phyloP scores from a whole-genome alignment of 2,888 invertebrate genomes.

The Perdita meconis region DNA sequence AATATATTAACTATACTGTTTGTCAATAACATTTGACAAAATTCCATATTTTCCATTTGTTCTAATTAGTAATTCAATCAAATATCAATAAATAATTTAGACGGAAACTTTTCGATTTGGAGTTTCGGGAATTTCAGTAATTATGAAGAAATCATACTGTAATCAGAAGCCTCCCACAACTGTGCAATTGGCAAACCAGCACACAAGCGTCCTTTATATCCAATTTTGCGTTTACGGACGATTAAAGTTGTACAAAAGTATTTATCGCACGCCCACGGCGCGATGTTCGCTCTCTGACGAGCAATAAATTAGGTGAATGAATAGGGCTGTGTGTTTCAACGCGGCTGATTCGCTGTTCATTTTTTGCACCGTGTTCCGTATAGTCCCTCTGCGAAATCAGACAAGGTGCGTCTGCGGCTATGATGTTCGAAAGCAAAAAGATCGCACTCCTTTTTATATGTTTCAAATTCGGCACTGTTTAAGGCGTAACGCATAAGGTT shows the following conservation, averaged over 20 bases:
- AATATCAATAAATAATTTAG: no score
- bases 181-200: background rate
- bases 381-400: slow-evolving; percentile 50
- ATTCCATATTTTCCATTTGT: no score
- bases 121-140: no score
- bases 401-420: slow-evolving; percentile 33
- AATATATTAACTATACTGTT: no score
- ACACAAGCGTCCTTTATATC: slow-evolving; percentile 29
- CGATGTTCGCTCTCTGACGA: slow-evolving; percentile 29
- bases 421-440: slow-evolving; percentile 16
- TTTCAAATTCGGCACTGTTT: slow-evolving; percentile 7
- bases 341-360: slow-evolving; percentile 21
- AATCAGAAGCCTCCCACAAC: background rate
- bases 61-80: no score
- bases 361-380: slow-evolving; percentile 8
- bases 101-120: no score
- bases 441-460: background rate
- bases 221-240: slow-evolving; percentile 36
- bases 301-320: slow-evolving; percentile 44
- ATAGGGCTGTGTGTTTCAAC: slow-evolving; percentile 30
- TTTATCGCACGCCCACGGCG: slow-evolving; percentile 34
- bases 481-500: background rate
- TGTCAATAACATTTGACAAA: no score
- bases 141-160: no score
- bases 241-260: slow-evolving; percentile 34